Conservation (phyloP, 2,797 vertebrate genomes). For the Enteromius anoplus region DNA sequence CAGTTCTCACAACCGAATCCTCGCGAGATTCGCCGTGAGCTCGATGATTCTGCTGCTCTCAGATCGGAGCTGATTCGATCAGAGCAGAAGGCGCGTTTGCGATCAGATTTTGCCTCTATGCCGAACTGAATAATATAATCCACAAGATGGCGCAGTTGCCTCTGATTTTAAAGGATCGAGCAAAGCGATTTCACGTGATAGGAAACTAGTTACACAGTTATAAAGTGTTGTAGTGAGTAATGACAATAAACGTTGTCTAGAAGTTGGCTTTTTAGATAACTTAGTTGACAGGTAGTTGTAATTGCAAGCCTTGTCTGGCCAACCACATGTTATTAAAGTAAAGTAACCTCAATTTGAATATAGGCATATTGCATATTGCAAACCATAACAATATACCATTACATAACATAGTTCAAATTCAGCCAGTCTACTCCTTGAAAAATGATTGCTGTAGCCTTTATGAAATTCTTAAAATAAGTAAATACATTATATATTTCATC, state of each 20-base stretch:
- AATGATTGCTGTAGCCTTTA: no score
- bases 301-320: not conserved
- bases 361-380: not conserved
- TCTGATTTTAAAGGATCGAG: not conserved
- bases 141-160: slow-evolving; percentile 3
- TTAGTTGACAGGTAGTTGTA: not conserved
- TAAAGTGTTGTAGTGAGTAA: not conserved
- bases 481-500: not conserved
- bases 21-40: not conserved
- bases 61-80: not conserved
- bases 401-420: not conserved
- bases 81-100: not conserved
- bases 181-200: not conserved
- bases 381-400: no score
- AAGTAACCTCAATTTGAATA: not conserved
- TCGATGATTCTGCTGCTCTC: not conserved
- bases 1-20: not conserved
- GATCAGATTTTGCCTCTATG: not conserved
- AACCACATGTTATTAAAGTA: not conserved
- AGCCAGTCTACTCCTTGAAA: not conserved
- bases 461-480: not conserved
- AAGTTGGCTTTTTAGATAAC: not conserved
- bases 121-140: not conserved
- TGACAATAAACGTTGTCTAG: not conserved
- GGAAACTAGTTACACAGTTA: not conserved